Percentiles rank a stretch among this genome's conserved stretches.
phyloP scores from a whole-genome alignment of 2,113 vertebrate genomes.

The Bothrops jararaca region DNA sequence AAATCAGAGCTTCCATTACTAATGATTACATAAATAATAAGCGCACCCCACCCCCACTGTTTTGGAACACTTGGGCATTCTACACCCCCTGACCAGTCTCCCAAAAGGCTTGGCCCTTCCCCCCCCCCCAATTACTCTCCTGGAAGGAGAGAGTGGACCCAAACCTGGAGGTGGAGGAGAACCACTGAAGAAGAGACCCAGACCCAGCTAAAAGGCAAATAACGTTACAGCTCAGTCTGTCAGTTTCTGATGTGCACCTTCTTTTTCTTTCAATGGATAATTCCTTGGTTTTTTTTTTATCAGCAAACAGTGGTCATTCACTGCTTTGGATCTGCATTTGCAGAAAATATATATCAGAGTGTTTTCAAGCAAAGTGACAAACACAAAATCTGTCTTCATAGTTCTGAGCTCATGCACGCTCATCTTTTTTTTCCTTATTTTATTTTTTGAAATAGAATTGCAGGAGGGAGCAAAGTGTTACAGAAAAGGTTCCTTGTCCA shows the following conservation, averaged over 20 bases:
- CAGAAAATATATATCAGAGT: not conserved
- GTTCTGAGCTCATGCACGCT: not conserved
- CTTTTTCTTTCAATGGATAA: not conserved
- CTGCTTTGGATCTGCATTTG: not conserved
- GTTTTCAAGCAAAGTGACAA: not conserved
- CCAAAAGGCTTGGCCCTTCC: too few species aligned
- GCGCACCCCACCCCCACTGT: too few species aligned
- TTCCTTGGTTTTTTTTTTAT: not conserved
- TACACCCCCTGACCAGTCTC: too few species aligned
- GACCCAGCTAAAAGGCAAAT: not conserved
- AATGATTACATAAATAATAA: conserved; percentile 7
- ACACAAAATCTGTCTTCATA: not conserved
- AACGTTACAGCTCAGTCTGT: not conserved
- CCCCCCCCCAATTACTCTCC: too few species aligned
- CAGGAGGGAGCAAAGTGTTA: not conserved
- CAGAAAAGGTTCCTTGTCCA: not conserved
- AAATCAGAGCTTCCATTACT: conserved; percentile 25
- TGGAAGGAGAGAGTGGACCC: not conserved
- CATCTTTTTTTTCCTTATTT: not conserved
- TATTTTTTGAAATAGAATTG: not conserved
- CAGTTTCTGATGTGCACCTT: not conserved
- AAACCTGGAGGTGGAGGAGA: not conserved
- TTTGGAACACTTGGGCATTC: too few species aligned
- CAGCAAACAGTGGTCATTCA: not conserved
- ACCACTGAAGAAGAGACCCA: not conserved